Conservation (phyloP, 2,797 vertebrate genomes). For the Lacerta bilineata region DNA sequence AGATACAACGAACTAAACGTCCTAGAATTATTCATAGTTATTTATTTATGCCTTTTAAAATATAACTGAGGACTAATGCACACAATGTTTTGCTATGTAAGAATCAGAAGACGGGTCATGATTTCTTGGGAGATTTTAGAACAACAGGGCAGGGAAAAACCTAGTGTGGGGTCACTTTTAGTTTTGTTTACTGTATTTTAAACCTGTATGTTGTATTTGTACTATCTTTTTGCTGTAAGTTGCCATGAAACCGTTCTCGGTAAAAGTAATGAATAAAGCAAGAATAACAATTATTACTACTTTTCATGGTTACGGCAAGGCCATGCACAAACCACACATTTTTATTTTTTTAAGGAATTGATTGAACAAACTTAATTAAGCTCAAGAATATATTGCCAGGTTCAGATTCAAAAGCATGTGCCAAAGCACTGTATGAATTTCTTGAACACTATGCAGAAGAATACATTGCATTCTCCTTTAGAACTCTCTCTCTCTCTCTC, state of each 20-base stretch:
- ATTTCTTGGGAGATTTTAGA: too few relatives aligned
- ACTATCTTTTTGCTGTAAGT: too few relatives aligned
- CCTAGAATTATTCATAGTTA: background rate
- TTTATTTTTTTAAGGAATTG: background rate
- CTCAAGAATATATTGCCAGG: background rate
- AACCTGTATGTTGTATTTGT: too few relatives aligned
- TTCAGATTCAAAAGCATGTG: background rate
- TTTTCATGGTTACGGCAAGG: background rate
- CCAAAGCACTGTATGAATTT: background rate
- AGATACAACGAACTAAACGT: background rate
- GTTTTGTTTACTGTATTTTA: too few relatives aligned
- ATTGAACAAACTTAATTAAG: background rate
- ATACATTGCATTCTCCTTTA: background rate
- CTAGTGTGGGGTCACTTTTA: too few relatives aligned
- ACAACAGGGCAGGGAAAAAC: too few relatives aligned
- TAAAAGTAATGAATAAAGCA: too few relatives aligned
- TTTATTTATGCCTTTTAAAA: background rate
- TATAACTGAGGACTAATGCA: too few relatives aligned
- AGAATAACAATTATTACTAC: background rate
- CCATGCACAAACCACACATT: background rate
- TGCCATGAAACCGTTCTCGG: too few relatives aligned
- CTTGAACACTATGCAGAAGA: background rate
- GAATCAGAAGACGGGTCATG: background rate
- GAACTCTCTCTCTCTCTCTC: background rate
- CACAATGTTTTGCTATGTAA: too few relatives aligned